Conservation (phyloP, 2,888 invertebrate genomes). For the Eupithecia subumbrata region DNA sequence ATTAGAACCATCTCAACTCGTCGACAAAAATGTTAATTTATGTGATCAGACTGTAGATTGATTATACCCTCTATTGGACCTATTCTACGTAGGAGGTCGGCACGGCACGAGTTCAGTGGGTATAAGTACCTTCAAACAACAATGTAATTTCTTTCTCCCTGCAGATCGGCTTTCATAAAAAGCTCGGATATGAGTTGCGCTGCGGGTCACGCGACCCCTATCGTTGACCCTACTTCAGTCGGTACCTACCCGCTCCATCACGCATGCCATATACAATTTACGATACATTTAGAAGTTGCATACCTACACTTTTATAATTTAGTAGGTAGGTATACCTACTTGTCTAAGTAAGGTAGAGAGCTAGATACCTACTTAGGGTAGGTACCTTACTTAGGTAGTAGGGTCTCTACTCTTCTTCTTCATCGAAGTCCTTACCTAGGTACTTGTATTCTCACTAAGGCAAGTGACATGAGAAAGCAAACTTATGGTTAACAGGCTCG, state of each 20-base stretch:
- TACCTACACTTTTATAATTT: neutral
- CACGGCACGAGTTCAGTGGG: neutral
- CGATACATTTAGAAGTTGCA: neutral
- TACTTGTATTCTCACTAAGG: too few species aligned
- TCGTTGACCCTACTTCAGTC: slow-evolving; percentile 50
- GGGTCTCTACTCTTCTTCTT: too few species aligned
- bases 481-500: too few species aligned
- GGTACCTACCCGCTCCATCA: slow-evolving; percentile 21
- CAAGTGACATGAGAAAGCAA: too few species aligned
- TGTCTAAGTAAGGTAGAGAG: too few species aligned
- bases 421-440: too few species aligned
- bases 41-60: too few species aligned
- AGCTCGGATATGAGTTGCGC: slow-evolving; percentile 43
- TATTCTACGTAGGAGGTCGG: neutral
- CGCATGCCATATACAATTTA: slow-evolving; percentile 4
- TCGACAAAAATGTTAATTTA: too few species aligned
- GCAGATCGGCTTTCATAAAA: slow-evolving; percentile 29
- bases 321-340: neutral
- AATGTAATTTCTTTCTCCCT: slow-evolving; percentile 7
- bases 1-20: too few species aligned
- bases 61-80: neutral
- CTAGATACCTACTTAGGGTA: too few species aligned
- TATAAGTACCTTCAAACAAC: neutral
- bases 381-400: too few species aligned
- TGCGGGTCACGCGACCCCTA: slow-evolving; percentile 68